A percentile compares a stretch with the other conserved stretches of the same genome.
phyloP scores from a whole-genome alignment of 1,140 invertebrate genomes.

The Cydia pomonella region DNA sequence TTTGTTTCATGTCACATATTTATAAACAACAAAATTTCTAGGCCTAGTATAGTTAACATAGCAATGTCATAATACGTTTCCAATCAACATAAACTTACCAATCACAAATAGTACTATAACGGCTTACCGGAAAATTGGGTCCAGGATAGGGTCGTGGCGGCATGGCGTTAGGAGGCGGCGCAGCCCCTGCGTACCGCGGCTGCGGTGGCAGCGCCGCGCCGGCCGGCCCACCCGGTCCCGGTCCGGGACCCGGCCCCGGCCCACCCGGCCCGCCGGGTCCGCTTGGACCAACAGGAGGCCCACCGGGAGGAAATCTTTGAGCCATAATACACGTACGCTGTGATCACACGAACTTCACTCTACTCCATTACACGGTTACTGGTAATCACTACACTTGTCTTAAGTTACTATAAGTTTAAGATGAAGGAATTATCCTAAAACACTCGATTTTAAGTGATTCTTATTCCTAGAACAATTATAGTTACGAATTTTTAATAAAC shows the following conservation, averaged over 20 bases:
- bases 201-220: conserved; percentile 55
- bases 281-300: conserved; percentile 7
- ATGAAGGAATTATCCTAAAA: background rate
- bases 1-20: too few relatives aligned
- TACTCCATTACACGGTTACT: conserved; percentile 8
- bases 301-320: conserved; percentile 60
- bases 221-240: conserved; percentile 53
- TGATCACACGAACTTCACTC: conserved; percentile 1
- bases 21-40: too few relatives aligned
- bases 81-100: background rate
- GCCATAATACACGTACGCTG: conserved; percentile 50
- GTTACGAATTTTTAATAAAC: background rate
- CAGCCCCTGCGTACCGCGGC: conserved; percentile 63
- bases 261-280: conserved; percentile 8
- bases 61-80: background rate
- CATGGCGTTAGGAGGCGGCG: conserved; percentile 64
- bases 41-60: too few relatives aligned
- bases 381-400: background rate
- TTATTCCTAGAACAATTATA: background rate
- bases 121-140: conserved; percentile 65
- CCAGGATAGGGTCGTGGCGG: conserved; percentile 65
- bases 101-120: background rate
- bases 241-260: conserved; percentile 38
- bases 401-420: background rate
- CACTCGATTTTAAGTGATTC: background rate